Evolutionary conservation across 2,888 invertebrate genomes (phyloP).

Genomic region (Ischnura elegans): DNA sequence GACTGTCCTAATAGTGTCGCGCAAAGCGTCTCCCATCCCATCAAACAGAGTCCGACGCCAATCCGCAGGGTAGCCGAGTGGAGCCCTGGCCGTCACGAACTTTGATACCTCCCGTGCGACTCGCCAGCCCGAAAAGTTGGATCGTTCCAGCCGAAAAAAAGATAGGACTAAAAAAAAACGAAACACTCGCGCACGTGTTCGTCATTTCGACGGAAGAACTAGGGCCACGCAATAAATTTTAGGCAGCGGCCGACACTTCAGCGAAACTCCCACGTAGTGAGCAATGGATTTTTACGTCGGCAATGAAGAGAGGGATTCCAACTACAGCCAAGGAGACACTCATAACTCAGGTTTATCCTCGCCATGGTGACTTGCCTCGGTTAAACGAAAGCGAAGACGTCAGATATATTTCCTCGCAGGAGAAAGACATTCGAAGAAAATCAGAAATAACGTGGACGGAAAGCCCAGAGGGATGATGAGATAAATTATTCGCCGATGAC

Average conservation of each 20-base stretch:
- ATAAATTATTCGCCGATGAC: too few species aligned
- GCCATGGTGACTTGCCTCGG: too few species aligned
- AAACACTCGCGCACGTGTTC: too few species aligned
- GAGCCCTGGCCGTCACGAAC: too few species aligned
- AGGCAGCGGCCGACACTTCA: neutral
- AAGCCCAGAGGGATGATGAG: too few species aligned
- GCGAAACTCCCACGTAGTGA: neutral
- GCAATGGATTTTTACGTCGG: neutral
- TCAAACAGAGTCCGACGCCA: too few species aligned
- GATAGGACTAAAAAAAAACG: too few species aligned
- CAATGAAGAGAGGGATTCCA: neutral
- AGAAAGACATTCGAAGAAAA: too few species aligned
- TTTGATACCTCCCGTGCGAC: neutral
- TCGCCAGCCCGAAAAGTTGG: neutral
- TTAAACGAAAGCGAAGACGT: neutral
- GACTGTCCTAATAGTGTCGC: neutral
- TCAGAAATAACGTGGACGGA: too few species aligned
- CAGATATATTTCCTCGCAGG: neutral
- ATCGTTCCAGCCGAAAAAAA: neutral
- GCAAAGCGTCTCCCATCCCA: too few species aligned
- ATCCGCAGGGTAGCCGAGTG: too few species aligned
- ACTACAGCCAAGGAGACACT: neutral
- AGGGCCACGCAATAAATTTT: neutral
- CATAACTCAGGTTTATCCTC: neutral
- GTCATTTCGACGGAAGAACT: neutral